A percentile compares a stretch with the other conserved stretches of the same genome.
Evolutionary conservation across 2,888 invertebrate species (phyloP).

Genomic region (Ctenicera cuprea): DNA sequence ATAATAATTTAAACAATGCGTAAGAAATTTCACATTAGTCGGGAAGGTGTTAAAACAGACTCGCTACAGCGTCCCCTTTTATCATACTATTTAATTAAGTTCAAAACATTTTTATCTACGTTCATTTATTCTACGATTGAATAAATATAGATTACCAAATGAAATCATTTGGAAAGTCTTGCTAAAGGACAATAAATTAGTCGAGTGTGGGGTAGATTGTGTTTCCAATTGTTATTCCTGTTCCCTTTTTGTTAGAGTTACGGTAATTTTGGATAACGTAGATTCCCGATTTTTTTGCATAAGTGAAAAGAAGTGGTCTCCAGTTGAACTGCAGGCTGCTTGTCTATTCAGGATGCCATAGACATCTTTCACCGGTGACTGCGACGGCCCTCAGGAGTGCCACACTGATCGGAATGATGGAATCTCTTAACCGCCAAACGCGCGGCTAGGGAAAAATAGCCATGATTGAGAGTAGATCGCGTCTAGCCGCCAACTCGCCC

Average conservation of each 20-base stretch:
- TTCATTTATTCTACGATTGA: no score
- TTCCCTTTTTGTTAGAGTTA: neutral
- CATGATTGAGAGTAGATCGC: conserved; percentile 71
- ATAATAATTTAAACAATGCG: no score
- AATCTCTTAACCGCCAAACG: conserved; percentile 74
- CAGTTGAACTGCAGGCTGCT: conserved; percentile 58
- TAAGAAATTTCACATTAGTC: no score
- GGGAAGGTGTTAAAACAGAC: no score
- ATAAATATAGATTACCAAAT: no score
- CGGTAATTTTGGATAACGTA: conserved; percentile 32
- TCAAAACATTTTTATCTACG: no score
- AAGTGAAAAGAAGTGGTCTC: conserved; percentile 53
- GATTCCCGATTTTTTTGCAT: conserved; percentile 48
- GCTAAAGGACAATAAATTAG: neutral
- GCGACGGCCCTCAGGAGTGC: conserved; percentile 72
- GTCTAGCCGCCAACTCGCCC: conserved; percentile 51
- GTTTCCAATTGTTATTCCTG: neutral
- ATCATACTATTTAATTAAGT: no score
- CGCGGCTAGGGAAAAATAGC: conserved; percentile 73
- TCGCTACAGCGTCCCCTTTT: no score
- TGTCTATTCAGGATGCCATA: conserved; percentile 68
- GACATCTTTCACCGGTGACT: conserved; percentile 71
- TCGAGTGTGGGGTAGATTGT: neutral
- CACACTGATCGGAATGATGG: conserved; percentile 73
- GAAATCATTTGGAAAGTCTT: no score